A percentile compares a stretch with the other conserved stretches of the same genome.
Conservation (phyloP, 2,113 vertebrate genomes). For the Bucco capensis region DNA sequence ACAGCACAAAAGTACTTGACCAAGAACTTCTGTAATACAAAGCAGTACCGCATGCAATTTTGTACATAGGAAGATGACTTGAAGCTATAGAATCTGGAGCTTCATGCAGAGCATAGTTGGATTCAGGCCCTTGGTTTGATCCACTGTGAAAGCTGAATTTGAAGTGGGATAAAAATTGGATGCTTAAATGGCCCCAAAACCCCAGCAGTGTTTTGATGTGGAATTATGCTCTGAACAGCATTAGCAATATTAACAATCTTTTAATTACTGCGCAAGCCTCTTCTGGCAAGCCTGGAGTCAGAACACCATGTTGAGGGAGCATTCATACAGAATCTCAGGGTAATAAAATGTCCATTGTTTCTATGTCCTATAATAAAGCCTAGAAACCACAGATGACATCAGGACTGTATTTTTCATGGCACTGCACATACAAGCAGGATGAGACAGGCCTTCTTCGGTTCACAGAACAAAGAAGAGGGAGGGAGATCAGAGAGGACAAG, state of each 20-base stretch:
- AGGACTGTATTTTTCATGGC: conserved; percentile 8
- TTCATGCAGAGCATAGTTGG: background rate
- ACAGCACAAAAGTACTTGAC: background rate
- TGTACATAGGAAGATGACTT: background rate
- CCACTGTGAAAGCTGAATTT: conserved; percentile 2
- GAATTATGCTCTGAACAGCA: conserved; percentile 30
- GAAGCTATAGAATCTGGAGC: conserved; percentile 25
- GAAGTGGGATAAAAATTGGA: conserved; percentile 14
- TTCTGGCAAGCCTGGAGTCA: background rate
- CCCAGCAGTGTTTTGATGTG: conserved; percentile 28
- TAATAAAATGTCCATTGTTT: conserved; percentile 43
- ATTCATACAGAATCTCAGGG: conserved; percentile 37
- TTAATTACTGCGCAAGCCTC: conserved; percentile 10
- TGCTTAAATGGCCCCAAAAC: background rate
- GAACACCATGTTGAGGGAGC: conserved; percentile 32
- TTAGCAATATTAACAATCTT: conserved; percentile 37
- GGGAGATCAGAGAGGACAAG: background rate
- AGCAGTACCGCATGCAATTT: background rate
- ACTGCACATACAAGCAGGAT: background rate
- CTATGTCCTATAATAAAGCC: background rate
- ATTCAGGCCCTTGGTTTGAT: conserved; percentile 9
- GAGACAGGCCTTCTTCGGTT: background rate
- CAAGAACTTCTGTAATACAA: background rate
- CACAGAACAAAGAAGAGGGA: background rate
- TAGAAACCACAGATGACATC: conserved; percentile 19